Base-by-base conservation (phyloP, 2,888 invertebrate species). In the Pseudoips prasinana region DNA sequence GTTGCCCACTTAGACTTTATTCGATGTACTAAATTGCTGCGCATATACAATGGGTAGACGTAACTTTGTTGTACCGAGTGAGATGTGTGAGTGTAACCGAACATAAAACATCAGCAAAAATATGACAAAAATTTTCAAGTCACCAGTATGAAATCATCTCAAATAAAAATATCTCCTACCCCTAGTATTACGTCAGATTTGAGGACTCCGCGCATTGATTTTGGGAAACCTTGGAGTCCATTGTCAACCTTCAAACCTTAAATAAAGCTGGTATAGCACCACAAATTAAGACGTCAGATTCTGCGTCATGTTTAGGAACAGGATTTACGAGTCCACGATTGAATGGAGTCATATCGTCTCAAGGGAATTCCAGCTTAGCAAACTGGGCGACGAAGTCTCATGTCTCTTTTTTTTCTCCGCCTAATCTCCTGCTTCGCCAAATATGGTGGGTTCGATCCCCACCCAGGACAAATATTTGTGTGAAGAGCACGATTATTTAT, bases 261-360 rank as follows among this genome's bases (percentile, higher is more conserved):
- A 77, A 66, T 22, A 82, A 79, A 56, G 46, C 71, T 5, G 46
- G 65, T 0, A 54, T 70, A 33, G 49, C 74, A 1, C 69, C 80
- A 4, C 64, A 65, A 28, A 58, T 78, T 5, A 82, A 82, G 36
- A 61, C 68, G 1, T 77, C 83, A 0, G 87, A 88, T 22, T 84
- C 87, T 0, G 68, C 71, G 2, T 56, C 70, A 1, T 78, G 74
- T 42, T 46, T 84, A 33, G 68, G 67, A 0, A 85, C 80, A 64
- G 56, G 66, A 10, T 35, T 83, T 6, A 43, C 76, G 0, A 87
- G 85, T 58, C 86, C 87, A 3, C 66, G 85, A 45, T 39, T 88
- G 34, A 87, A 87, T 18, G 85, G 87, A 1, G 85, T 88, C 0
- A 87, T 84, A 24, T 26, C 87, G 36, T 86, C 87, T 1, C 87